These are phyloP conservation scores for Ploceus nigricollis DNA, from an alignment of 2,113 vertebrate species.

Conservation along the genomic window DNA sequence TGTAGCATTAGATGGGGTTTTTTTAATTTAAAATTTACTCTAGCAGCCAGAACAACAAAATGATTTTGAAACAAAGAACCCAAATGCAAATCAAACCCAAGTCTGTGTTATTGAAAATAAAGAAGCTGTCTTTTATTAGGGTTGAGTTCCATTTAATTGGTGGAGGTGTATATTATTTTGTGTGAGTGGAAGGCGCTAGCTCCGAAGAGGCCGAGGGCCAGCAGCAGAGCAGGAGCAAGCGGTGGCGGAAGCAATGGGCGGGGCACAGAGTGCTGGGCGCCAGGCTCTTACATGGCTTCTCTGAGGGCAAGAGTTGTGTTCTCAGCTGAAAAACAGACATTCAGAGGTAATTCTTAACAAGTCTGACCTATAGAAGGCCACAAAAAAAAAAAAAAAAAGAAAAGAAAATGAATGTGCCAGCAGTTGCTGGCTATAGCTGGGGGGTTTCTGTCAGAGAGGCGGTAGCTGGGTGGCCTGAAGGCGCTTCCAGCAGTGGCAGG, in stretches of 20 bases:
- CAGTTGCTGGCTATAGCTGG: neutral
- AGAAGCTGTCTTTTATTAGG: neutral
- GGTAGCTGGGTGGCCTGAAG: neutral
- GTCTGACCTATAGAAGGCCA: neutral
- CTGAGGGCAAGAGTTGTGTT: neutral
- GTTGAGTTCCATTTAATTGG: neutral
- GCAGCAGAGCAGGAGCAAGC: neutral
- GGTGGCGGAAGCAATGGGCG: neutral
- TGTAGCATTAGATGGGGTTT: neutral
- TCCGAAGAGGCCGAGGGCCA: neutral
- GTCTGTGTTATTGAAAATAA: neutral
- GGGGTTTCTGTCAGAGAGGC: neutral
- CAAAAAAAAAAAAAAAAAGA: too few relatives aligned
- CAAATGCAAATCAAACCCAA: neutral
- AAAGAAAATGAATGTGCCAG: fast-evolving
- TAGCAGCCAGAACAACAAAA: neutral
- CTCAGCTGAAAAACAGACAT: neutral
- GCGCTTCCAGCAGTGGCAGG: fast-evolving
- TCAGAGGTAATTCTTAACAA: too few relatives aligned
- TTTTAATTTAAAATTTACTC: neutral
- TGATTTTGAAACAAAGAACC: neutral
- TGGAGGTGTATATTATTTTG: too few relatives aligned
- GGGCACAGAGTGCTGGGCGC: neutral
- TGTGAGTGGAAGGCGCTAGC: neutral
- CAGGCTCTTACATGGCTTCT: neutral